A percentile compares a stretch with the other conserved stretches of the same genome.
phyloP scores from a whole-genome alignment of 2,797 vertebrate genomes.

The Botia kubotai region DNA sequence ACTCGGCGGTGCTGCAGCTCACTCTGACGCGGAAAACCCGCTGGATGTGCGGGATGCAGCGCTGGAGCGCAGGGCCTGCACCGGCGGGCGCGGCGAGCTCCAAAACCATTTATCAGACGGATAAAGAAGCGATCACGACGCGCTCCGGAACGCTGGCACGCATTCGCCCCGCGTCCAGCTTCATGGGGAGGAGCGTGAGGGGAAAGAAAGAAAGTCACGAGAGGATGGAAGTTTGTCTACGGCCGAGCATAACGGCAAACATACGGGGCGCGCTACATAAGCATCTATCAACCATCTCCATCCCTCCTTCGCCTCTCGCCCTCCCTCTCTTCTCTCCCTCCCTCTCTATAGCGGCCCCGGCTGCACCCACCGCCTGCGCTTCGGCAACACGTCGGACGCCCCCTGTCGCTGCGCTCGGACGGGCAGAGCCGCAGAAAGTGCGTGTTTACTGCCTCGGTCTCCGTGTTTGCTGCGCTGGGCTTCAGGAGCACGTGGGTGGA shows the following conservation, averaged over 20 bases:
- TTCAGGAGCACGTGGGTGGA: conserved; percentile 44
- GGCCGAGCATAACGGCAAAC: conserved; percentile 54
- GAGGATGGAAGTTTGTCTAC: conserved; percentile 42
- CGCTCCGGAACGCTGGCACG: conserved; percentile 40
- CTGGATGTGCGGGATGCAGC: conserved; percentile 67
- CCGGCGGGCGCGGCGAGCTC: conserved; percentile 66
- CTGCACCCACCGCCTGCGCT: conserved; percentile 66
- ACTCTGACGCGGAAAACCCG: conserved; percentile 67
- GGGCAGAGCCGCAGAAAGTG: conserved; percentile 39
- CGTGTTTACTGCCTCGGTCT: conserved; percentile 26
- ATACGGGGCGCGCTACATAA: conserved; percentile 47
- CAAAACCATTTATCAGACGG: conserved; percentile 67
- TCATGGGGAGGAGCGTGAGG: conserved; percentile 42
- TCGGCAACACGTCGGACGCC: conserved; percentile 65
- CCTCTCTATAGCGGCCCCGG: conserved; percentile 59
- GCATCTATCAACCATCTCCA: conserved; percentile 50
- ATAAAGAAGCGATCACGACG: conserved; percentile 58
- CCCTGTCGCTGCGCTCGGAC: conserved; percentile 55
- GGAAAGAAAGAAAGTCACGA: conserved; percentile 34
- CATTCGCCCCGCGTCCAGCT: conserved; percentile 42
- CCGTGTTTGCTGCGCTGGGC: neutral
- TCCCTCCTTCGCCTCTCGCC: conserved; percentile 45
- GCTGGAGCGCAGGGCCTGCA: conserved; percentile 67
- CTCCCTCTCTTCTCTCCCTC: conserved; percentile 49
- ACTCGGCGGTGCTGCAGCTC: conserved; percentile 62